Evolutionary conservation across 2,888 invertebrate species (phyloP).

Genomic region (Dicycla oo): DNA sequence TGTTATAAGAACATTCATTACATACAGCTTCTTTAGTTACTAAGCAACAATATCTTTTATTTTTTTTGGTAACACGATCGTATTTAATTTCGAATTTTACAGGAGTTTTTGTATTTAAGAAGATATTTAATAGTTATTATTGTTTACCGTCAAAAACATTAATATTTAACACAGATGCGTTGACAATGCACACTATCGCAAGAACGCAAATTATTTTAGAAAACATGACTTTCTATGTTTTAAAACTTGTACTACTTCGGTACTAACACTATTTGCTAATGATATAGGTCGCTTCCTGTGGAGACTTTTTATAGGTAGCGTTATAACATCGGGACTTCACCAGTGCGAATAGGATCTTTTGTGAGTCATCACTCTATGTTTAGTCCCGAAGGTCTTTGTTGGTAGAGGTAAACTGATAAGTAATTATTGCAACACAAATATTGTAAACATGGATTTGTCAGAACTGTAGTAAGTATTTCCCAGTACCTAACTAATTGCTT

Average conservation of each 20-base stretch:
- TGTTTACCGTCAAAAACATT: constrained; percentile 55
- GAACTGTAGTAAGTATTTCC: not conserved
- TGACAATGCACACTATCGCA: constrained; percentile 35
- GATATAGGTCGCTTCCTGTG: not conserved
- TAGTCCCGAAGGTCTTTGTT: not conserved
- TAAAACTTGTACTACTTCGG: not conserved
- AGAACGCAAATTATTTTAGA: constrained; percentile 40
- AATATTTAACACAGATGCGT: constrained; percentile 49
- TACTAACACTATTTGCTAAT: constrained; percentile 10
- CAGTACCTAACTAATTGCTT: not conserved
- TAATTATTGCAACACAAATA: constrained; percentile 22
- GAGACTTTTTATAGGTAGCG: constrained; percentile 43
- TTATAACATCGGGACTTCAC: constrained; percentile 55
- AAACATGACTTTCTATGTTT: constrained; percentile 39
- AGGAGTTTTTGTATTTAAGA: too few relatives aligned
- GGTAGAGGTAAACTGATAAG: constrained; percentile 23
- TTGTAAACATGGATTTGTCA: constrained; percentile 7
- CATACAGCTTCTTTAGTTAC: not conserved
- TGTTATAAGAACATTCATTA: not conserved
- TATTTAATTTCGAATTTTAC: too few relatives aligned
- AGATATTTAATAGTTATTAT: too few relatives aligned
- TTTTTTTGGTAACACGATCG: too few relatives aligned
- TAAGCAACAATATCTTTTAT: too few relatives aligned
- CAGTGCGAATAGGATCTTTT: constrained; percentile 6
- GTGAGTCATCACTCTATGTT: constrained; percentile 17